Base-by-base conservation (phyloP, 2,888 invertebrate genomes). In the Andrena minutula region DNA sequence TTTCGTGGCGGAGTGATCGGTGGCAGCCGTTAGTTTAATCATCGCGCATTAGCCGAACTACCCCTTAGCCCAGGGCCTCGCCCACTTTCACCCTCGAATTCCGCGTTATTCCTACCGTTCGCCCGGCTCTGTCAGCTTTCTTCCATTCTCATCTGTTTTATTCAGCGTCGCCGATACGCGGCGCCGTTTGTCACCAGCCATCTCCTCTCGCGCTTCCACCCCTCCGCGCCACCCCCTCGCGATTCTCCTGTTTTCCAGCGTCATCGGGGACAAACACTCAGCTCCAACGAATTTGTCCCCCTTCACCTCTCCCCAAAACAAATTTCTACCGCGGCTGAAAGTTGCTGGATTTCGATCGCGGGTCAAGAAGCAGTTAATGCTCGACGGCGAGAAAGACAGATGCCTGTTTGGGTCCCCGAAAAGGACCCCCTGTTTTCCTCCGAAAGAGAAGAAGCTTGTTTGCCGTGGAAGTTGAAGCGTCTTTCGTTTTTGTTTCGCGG, bases 11-110 rank as follows among this genome's bases (percentile, higher is more conserved):
- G 93, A 90, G 92, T 93, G 93, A 93, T 93, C 90, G 93, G 93
- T 93, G 91, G 92, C 88, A 89, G 88, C 91, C 93, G 93, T 93
- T 93, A 93, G 93, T 93, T 93, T 93, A 93, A 93, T 93, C 93
- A 93, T 93, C 93, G 90, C 93, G 92, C 93, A 93, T 93, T 93
- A 93, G 93, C 93, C 91, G 88, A 85, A 88, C 90, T 89, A 91
- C 91, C 90, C 90, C 89, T 88, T 89, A 85, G 85, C 90, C 86
- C 82, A 86, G 84, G 81, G 88, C 87, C 90, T 90, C 86, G 88
- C 88, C 89, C 89, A 92, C 91, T 92, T 92, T 92, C 90, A 89
- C 91, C 90, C 91, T 92, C 88, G 87, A 85, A 91, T 91, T 86
- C 89, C 91, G 83, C 86, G 88, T 86, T 85, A 82, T 86, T 89